Conservation (phyloP, 1,140 invertebrate genomes). For the Eurosta solidaginis region DNA sequence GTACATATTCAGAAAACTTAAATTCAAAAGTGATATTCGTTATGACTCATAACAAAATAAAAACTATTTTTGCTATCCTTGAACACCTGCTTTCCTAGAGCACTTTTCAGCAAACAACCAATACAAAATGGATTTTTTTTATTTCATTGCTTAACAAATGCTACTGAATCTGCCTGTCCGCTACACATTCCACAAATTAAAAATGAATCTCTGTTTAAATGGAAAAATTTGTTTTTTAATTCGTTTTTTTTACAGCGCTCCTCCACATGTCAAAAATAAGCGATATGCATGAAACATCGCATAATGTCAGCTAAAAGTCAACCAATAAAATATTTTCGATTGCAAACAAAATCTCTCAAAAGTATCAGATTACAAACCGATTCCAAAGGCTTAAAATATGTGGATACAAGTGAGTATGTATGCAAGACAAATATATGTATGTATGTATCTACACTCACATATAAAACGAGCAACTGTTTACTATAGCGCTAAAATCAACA, state of each 20-base stretch:
- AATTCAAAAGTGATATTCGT: no score
- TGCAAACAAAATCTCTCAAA: constrained; percentile 8
- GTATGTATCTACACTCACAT: no score
- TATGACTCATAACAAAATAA: no score
- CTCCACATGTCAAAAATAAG: background rate
- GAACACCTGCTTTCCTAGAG: no score
- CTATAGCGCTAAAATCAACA: no score
- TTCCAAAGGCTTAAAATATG: constrained; percentile 23
- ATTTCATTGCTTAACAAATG: no score
- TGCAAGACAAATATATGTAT: background rate
- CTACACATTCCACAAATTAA: background rate
- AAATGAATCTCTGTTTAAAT: background rate
- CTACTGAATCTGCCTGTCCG: no score
- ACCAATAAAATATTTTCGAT: constrained; percentile 28
- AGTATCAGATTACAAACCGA: constrained; percentile 23
- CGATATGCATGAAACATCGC: constrained; percentile 9
- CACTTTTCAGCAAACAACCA: no score
- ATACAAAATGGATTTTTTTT: no score
- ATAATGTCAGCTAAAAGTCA: constrained; percentile 6
- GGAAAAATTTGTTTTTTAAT: background rate
- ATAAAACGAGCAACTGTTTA: no score
- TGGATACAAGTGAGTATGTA: background rate
- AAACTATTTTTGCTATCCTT: no score
- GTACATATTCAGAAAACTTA: no score
- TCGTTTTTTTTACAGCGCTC: background rate